Evolutionary conservation across 2,888 invertebrate genomes (phyloP).

Genomic region (Crematogaster levior): DNA sequence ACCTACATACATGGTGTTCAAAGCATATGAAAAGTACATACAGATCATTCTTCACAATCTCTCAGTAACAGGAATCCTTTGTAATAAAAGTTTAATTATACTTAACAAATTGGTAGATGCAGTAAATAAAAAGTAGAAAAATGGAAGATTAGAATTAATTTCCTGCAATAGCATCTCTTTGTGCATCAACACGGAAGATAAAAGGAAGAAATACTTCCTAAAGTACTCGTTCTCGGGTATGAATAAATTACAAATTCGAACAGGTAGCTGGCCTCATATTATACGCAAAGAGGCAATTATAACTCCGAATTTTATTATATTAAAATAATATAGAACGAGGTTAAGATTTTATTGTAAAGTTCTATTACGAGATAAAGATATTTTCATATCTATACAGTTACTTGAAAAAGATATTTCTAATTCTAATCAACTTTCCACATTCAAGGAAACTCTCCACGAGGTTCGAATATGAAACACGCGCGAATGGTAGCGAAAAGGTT

Average conservation of each 20-base stretch:
- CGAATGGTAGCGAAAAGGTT: background rate
- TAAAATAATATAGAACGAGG: background rate
- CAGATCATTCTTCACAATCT: background rate
- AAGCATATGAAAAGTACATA: background rate
- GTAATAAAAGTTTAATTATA: background rate
- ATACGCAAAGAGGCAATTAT: background rate
- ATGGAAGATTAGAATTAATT: background rate
- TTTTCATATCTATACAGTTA: background rate
- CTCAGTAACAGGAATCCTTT: background rate
- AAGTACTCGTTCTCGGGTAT: background rate
- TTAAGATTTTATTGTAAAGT: background rate
- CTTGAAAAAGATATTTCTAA: background rate
- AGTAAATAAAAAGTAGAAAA: background rate
- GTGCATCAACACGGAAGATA: background rate
- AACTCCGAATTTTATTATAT: background rate
- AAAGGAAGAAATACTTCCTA: background rate
- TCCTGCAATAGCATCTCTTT: background rate
- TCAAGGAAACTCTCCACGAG: background rate
- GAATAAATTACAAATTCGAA: conserved; percentile 25
- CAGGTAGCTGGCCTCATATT: background rate
- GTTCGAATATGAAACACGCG: background rate
- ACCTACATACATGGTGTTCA: conserved; percentile 52
- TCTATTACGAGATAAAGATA: background rate
- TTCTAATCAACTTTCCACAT: background rate
- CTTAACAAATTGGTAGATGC: background rate